A percentile compares a stretch with the other conserved stretches of the same genome.
These are phyloP conservation scores for Lycaon pictus DNA, from an alignment of 2,113 vertebrate species.

Conservation along the genomic window DNA sequence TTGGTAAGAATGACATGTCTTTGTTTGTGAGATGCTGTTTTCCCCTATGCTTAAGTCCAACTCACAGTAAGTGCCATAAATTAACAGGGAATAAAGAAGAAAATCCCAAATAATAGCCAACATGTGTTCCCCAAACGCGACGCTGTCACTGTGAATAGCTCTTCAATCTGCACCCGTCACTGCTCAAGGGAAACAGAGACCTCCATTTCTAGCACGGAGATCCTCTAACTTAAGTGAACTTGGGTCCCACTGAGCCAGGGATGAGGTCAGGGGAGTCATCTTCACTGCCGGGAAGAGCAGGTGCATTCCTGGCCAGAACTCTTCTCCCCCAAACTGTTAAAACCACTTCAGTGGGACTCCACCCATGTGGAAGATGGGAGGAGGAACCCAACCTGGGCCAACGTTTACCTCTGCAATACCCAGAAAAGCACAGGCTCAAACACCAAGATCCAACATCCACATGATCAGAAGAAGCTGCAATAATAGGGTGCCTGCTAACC, in stretches of 20 bases:
- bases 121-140: not conserved
- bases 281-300: not conserved
- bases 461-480: not conserved
- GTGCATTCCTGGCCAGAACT: not conserved
- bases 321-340: not conserved
- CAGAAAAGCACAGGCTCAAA: not conserved
- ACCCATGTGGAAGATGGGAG: not conserved
- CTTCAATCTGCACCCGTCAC: not conserved
- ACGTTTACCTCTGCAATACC: accelerated
- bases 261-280: too few species aligned
- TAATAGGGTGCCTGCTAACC: not conserved
- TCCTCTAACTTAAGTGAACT: not conserved
- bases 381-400: too few species aligned
- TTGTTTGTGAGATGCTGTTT: not conserved
- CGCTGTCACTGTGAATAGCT: not conserved
- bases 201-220: not conserved
- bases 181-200: not conserved
- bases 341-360: not conserved
- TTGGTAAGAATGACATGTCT: not conserved
- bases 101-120: not conserved
- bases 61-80: not conserved
- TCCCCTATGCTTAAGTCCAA: not conserved
- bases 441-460: not conserved
- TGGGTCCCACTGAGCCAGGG: not conserved
- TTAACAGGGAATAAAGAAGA: not conserved